Conservation (phyloP, 2,113 vertebrate species). For the Eulemur macaco region DNA sequence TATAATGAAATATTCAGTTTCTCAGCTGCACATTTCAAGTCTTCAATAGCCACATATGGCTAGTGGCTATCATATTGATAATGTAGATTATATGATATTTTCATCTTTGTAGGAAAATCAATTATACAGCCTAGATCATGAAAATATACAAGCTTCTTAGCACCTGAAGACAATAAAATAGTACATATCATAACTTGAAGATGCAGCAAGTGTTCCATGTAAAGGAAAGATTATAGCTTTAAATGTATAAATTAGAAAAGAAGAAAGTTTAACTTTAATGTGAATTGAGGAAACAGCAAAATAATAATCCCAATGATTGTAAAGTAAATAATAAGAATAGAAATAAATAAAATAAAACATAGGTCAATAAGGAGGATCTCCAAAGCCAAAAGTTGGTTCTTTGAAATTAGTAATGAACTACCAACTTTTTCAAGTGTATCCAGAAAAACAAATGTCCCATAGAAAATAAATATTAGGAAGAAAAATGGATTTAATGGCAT, state of each 20-base stretch:
- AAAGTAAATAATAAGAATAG: background rate
- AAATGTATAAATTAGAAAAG: background rate
- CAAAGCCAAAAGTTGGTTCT: background rate
- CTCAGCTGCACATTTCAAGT: background rate
- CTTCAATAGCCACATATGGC: background rate
- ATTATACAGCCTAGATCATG: background rate
- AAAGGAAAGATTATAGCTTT: background rate
- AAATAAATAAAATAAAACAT: background rate
- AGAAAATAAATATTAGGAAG: background rate
- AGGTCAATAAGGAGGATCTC: background rate
- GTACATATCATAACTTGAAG: background rate
- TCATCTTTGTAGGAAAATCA: background rate
- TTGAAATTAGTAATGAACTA: background rate
- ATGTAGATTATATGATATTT: background rate
- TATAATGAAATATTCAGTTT: background rate
- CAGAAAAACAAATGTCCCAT: background rate
- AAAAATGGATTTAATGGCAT: background rate
- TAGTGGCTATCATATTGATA: background rate
- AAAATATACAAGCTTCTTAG: background rate
- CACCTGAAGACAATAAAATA: background rate
- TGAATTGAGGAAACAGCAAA: background rate
- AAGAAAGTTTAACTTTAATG: background rate
- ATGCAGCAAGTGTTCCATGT: background rate
- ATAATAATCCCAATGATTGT: background rate
- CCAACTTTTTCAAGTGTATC: background rate